These are phyloP conservation scores for Myopa tessellatipennis DNA, from an alignment of 2,888 invertebrate species.

Conservation along the genomic window DNA sequence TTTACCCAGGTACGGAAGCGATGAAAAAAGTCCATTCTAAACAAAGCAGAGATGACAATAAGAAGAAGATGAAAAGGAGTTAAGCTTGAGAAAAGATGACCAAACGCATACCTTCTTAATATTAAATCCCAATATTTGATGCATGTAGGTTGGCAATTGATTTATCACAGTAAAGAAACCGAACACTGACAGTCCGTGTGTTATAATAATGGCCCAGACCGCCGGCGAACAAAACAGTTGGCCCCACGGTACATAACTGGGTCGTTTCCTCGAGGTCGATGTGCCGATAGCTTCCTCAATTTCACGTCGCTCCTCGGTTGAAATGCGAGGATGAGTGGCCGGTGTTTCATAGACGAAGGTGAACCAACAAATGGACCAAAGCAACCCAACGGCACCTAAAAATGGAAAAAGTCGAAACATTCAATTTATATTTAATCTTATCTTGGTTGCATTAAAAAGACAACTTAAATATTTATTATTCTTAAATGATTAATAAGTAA, in stretches of 20 bases:
- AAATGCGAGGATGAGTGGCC: constrained; percentile 84
- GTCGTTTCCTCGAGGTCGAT: constrained; percentile 72
- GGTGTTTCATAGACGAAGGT: constrained; percentile 84
- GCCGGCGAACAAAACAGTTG: constrained; percentile 77
- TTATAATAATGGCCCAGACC: constrained; percentile 88
- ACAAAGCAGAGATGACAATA: constrained; percentile 38
- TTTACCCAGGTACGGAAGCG: constrained; percentile 88
- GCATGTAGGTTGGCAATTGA: constrained; percentile 88
- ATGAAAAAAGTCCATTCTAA: constrained; percentile 85
- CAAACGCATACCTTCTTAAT: constrained; percentile 78
- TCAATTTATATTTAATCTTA: too few species aligned
- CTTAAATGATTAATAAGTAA: too few species aligned
- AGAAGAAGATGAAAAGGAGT: constrained; percentile 41
- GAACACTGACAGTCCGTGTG: constrained; percentile 86
- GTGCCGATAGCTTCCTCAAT: constrained; percentile 80
- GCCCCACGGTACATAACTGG: constrained; percentile 80
- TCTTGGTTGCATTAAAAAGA: too few species aligned
- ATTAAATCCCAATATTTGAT: constrained; percentile 80
- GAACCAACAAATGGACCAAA: constrained; percentile 88
- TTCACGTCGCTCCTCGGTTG: constrained; percentile 76
- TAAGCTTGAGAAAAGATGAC: neutral
- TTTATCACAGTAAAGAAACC: constrained; percentile 90
- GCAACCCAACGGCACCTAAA: constrained; percentile 75
- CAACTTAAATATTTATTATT: too few species aligned
- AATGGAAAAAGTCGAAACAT: neutral